Percentiles rank a stretch among this genome's conserved stretches.
Evolutionary conservation across 2,797 vertebrate species (phyloP).

Genomic region (Distichodus sexfasciatus): DNA sequence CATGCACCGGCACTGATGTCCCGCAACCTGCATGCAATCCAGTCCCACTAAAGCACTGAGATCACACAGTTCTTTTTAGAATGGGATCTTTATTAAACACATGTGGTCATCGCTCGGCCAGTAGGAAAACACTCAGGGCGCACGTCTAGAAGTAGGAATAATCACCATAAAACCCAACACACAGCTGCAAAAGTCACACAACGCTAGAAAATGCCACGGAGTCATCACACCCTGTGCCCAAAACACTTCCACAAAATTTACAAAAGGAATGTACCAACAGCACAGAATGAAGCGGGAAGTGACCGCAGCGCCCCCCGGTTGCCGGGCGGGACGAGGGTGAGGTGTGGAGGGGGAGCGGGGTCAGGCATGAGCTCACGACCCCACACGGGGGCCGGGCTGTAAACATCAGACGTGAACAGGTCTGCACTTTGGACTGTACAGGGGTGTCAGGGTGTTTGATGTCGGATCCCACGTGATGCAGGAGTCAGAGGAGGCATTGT

Average conservation of each 20-base stretch:
- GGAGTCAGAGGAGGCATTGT: no score
- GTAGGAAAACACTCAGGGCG: slow-evolving; percentile 46
- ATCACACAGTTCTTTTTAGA: slow-evolving; percentile 21
- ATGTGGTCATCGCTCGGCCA: slow-evolving; percentile 69
- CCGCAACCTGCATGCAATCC: no score
- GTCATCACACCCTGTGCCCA: slow-evolving; percentile 57
- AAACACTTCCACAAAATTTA: slow-evolving; percentile 55
- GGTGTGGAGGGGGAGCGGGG: no score
- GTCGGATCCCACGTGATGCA: no score
- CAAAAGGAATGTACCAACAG: slow-evolving; percentile 68
- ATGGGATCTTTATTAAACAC: slow-evolving; percentile 76
- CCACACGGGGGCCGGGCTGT: no score
- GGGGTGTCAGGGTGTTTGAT: no score
- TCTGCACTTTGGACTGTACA: no score
- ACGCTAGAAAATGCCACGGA: slow-evolving; percentile 61
- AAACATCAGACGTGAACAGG: no score
- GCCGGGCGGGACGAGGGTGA: slow-evolving; percentile 30
- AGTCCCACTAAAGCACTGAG: neutral
- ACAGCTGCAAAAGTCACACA: slow-evolving; percentile 56
- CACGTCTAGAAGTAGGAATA: slow-evolving; percentile 46
- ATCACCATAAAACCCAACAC: slow-evolving; percentile 44
- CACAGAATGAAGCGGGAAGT: slow-evolving; percentile 35
- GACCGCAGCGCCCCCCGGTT: slow-evolving; percentile 41
- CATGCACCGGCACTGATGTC: no score
- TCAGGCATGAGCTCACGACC: no score